These are phyloP conservation scores for Gobius niger DNA, from an alignment of 2,113 vertebrate species.

Conservation along the genomic window DNA sequence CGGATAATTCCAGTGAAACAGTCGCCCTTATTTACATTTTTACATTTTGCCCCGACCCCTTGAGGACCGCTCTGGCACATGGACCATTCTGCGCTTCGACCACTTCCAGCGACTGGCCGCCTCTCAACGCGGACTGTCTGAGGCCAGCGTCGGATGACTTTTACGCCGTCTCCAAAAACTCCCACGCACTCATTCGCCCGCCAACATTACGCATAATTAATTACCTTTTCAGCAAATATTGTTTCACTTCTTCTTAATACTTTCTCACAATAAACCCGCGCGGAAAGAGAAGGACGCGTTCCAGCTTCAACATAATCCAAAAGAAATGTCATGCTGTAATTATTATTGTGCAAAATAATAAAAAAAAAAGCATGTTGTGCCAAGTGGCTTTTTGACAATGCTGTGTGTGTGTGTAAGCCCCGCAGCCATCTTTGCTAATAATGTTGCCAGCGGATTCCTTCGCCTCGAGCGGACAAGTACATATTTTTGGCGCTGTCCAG, in stretches of 20 bases:
- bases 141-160: conserved; percentile 17
- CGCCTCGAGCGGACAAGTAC: conserved; percentile 19
- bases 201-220: not conserved
- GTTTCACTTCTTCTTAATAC: not conserved
- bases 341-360: conserved; percentile 38
- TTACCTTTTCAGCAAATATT: conserved; percentile 14
- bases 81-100: conserved; percentile 1
- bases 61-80: not conserved
- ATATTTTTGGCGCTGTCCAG: conserved; percentile 16
- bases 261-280: conserved; percentile 2
- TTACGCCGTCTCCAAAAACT: conserved; percentile 10
- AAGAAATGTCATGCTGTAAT: conserved; percentile 62
- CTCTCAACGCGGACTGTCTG: conserved; percentile 15
- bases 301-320: conserved; percentile 42
- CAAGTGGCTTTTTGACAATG: conserved; percentile 42
- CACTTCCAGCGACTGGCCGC: conserved; percentile 43
- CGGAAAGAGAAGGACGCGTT: conserved; percentile 39
- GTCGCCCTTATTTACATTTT: not conserved
- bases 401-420: conserved; percentile 25
- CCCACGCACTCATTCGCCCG: not conserved
- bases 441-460: conserved; percentile 27
- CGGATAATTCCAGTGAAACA: no score
- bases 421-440: conserved; percentile 38
- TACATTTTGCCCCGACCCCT: not conserved
- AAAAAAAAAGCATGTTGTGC: conserved; percentile 18